A percentile compares a stretch with the other conserved stretches of the same genome.
Conservation (phyloP, 2,113 vertebrate species). For the Microcebus griseorufus region DNA sequence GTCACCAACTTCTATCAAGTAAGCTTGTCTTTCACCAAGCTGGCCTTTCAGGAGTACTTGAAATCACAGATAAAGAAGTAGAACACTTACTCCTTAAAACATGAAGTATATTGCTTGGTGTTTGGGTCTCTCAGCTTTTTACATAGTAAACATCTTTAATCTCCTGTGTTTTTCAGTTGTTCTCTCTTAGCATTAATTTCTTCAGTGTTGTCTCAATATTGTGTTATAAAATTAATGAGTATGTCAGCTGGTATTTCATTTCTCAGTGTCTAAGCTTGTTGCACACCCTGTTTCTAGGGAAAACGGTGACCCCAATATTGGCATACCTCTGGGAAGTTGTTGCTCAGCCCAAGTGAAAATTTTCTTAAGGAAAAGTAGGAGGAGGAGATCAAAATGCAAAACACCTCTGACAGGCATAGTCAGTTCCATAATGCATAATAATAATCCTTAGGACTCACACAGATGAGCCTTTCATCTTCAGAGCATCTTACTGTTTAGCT, state of each 20-base stretch:
- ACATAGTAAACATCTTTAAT: background rate
- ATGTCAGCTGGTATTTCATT: conserved; percentile 31
- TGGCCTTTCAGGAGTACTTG: background rate
- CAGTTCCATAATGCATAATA: background rate
- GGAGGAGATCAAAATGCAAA: background rate
- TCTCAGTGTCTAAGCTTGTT: conserved; percentile 40
- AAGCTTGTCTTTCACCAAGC: conserved; percentile 69
- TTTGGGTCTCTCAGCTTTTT: background rate
- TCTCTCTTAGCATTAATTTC: background rate
- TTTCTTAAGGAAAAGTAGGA: background rate
- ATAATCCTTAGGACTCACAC: background rate
- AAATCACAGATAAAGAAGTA: conserved; percentile 24
- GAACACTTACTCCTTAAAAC: background rate
- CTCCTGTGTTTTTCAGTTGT: background rate
- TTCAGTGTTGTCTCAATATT: background rate
- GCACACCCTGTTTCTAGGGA: background rate
- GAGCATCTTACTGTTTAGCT: background rate
- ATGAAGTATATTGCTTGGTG: background rate
- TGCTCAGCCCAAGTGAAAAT: background rate
- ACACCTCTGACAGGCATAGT: background rate
- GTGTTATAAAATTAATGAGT: background rate
- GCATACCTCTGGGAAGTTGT: background rate
- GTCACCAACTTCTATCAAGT: conserved; percentile 69
- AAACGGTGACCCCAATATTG: background rate
- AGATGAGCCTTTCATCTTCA: conserved; percentile 27